Evolutionary conservation across 2,888 invertebrate species (phyloP).

Genomic region (Hesperia comma): DNA sequence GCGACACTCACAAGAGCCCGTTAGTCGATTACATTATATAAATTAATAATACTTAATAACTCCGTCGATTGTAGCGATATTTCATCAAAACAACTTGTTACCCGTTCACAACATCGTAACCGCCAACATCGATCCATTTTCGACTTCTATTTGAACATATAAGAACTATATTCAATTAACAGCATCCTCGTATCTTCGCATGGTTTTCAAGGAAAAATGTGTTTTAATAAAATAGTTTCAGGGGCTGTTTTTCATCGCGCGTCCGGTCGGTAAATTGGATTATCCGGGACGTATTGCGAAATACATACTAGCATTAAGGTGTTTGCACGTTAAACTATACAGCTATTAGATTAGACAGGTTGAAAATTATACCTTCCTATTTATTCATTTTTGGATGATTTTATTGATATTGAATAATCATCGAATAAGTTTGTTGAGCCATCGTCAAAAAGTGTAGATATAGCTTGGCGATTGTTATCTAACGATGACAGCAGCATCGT

Average conservation of each 20-base stretch:
- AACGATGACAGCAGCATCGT: no score
- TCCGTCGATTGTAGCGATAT: constrained; percentile 21
- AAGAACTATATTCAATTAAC: neutral
- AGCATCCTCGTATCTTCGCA: neutral
- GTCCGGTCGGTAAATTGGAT: constrained; percentile 24
- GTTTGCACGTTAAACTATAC: neutral
- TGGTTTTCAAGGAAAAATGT: constrained; percentile 6
- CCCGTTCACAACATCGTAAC: constrained; percentile 18
- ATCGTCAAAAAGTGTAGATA: no score
- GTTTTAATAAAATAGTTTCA: constrained; percentile 1
- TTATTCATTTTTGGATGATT: no score
- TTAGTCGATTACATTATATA: constrained; percentile 9
- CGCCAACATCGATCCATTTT: constrained; percentile 1
- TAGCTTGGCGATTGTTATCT: no score
- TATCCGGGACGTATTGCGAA: constrained; percentile 36
- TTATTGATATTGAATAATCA: no score
- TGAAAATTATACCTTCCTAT: neutral
- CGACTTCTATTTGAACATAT: neutral
- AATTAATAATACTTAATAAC: constrained; percentile 25
- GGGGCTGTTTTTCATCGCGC: constrained; percentile 13
- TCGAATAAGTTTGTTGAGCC: no score
- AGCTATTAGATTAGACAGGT: neutral
- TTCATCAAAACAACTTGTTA: constrained; percentile 27
- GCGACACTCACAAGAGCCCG: neutral
- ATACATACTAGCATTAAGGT: constrained; percentile 14